Conservation (phyloP, 2,113 vertebrate genomes). For the Marcusenius ussheri region DNA sequence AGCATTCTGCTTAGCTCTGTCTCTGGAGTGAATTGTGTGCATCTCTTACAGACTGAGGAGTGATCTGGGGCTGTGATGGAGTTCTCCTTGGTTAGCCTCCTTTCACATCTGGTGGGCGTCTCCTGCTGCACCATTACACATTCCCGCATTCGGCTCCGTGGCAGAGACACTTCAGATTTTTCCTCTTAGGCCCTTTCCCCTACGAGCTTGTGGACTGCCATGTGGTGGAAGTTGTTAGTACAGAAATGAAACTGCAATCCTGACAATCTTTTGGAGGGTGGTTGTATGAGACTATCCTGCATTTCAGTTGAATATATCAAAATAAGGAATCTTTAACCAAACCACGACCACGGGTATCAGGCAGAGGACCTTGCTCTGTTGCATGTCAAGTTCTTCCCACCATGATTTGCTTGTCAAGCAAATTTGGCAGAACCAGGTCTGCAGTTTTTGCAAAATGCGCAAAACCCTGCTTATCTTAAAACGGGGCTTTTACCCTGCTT, state of each 20-base stretch:
- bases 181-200: not conserved
- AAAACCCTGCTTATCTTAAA: constrained; percentile 55
- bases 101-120: not conserved
- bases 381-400: not conserved
- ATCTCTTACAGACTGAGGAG: not conserved
- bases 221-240: not conserved
- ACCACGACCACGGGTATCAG: not conserved
- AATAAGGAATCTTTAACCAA: not conserved
- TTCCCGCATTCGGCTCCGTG: not conserved
- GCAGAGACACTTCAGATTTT: not conserved
- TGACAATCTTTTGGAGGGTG: not conserved
- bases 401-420: constrained; percentile 51
- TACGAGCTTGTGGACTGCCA: not conserved
- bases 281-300: not conserved
- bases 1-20: not conserved
- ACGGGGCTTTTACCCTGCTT: constrained; percentile 36
- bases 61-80: not conserved
- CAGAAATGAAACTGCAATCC: too few relatives aligned
- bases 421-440: constrained; percentile 38
- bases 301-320: not conserved
- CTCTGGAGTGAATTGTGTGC: not conserved
- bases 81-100: not conserved
- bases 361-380: not conserved
- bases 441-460: constrained; percentile 50
- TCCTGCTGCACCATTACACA: not conserved